These are phyloP conservation scores for Ammospiza nelsoni DNA, from an alignment of 2,113 vertebrate genomes.

Conservation along the genomic window DNA sequence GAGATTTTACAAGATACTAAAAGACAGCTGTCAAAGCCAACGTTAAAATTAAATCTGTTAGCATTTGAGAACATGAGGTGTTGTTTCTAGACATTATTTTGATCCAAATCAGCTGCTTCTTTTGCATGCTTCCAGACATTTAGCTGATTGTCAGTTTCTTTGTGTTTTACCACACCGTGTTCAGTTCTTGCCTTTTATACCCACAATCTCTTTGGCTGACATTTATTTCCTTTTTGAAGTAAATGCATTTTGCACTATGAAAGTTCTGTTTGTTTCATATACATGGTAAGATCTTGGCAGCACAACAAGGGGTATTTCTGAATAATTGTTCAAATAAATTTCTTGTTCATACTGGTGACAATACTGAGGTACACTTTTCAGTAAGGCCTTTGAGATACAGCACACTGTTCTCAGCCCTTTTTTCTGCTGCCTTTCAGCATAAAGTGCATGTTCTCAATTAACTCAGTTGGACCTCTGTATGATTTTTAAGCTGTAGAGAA, in stretches of 20 bases:
- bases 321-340: neutral
- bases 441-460: neutral
- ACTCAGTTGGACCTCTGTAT: neutral
- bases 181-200: neutral
- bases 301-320: neutral
- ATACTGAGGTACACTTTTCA: neutral
- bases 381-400: neutral
- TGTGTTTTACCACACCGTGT: accelerated
- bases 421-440: neutral
- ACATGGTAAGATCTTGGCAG: neutral
- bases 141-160: neutral
- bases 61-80: neutral
- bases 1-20: neutral
- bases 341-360: neutral
- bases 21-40: neutral
- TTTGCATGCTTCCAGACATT: neutral
- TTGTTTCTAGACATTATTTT: conserved; percentile 12
- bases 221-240: neutral
- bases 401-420: neutral
- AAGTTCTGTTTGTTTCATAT: neutral
- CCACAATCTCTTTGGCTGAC: neutral
- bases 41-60: neutral
- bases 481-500: neutral
- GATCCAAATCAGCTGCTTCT: conserved; percentile 26
- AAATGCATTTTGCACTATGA: neutral